These are phyloP conservation scores for Xanthia icteritia DNA, from an alignment of 2,888 invertebrate species.

Conservation along the genomic window DNA sequence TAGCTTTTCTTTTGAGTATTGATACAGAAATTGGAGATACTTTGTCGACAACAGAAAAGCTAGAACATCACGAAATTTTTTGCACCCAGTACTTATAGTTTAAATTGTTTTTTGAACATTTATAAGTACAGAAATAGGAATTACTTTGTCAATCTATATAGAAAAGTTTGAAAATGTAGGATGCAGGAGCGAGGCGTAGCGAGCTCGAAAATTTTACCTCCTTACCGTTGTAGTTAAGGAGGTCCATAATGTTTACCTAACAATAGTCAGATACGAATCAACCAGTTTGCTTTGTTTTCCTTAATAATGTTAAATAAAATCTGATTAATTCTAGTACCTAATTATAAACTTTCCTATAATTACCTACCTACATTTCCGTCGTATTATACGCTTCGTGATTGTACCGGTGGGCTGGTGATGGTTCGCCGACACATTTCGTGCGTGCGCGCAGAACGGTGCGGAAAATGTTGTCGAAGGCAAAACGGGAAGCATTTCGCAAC, in stretches of 20 bases:
- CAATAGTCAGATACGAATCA: slow-evolving; percentile 24
- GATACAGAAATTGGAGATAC: not conserved
- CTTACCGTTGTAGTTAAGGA: not conserved
- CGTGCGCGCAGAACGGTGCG: slow-evolving; percentile 58
- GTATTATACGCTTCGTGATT: slow-evolving; percentile 36
- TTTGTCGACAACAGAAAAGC: not conserved
- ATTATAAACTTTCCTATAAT: slow-evolving; percentile 55
- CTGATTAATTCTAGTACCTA: slow-evolving; percentile 21
- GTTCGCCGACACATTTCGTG: slow-evolving; percentile 47
- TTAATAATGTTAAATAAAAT: slow-evolving; percentile 29
- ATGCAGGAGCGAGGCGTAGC: too few species aligned
- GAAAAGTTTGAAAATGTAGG: too few species aligned
- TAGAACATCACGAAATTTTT: too few species aligned
- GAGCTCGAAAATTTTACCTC: too few species aligned
- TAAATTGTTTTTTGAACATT: too few species aligned
- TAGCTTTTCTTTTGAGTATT: not conserved
- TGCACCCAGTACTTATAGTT: too few species aligned
- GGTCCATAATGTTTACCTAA: not conserved
- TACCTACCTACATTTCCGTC: slow-evolving; percentile 41
- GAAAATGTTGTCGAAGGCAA: slow-evolving; percentile 66
- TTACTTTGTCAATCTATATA: too few species aligned
- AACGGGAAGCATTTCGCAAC: slow-evolving; percentile 82
- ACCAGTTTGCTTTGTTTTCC: slow-evolving; percentile 33
- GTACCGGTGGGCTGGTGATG: slow-evolving; percentile 34
- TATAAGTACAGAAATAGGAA: too few species aligned